Base-by-base conservation (phyloP, 1,140 invertebrate genomes). In the Tribolium madens region DNA sequence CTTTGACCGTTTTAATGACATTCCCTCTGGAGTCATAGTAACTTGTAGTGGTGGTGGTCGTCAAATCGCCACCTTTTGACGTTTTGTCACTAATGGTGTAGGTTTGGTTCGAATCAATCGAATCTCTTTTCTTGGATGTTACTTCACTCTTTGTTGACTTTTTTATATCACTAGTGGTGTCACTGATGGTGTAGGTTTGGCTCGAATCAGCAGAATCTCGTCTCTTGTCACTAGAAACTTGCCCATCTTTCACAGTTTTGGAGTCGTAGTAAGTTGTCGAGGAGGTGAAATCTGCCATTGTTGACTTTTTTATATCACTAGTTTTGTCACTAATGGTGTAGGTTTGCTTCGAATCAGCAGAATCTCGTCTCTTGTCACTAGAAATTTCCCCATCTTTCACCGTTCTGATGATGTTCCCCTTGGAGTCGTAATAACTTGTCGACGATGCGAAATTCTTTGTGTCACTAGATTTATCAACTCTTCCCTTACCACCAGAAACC, bases 1-100 rank as follows among this genome's bases (percentile, higher is more conserved):
- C 79, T 0, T 75, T 80, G 10, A 79, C 47, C 0, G 80, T 79
- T 70, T 83, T 84, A n/a, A 85, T 78, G 6, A 85, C 76, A 69
- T 85, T 85, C 1, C 84, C 84, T 75, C 80, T 81, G 12, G 83
- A 82, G 75, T 85, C 84, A 50, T 85, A 85, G 74, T 83, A 84
- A 1, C 80, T 84, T 6, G 77, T 82, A 9, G 82, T 84, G 6
- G 83, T 84, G n/a, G 80, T 84, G 9, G 70, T 72, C 12, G 21
- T 50, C 73, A 42, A 12, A 21, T 60, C 26, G 13, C 26, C 53
- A 4, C 9, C 26, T 31, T 68, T 31, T 33, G 3, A 4, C 9
- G 7, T 1, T 21, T n/a, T 60, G n/a, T 31, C 26, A 31, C 26
- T 31, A 3, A 31, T 31, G 6, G 26, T 31, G 26, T 31, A 31